A percentile compares a stretch with the other conserved stretches of the same genome.
phyloP scores from a whole-genome alignment of 1,140 invertebrate genomes.

The Wasmannia auropunctata region DNA sequence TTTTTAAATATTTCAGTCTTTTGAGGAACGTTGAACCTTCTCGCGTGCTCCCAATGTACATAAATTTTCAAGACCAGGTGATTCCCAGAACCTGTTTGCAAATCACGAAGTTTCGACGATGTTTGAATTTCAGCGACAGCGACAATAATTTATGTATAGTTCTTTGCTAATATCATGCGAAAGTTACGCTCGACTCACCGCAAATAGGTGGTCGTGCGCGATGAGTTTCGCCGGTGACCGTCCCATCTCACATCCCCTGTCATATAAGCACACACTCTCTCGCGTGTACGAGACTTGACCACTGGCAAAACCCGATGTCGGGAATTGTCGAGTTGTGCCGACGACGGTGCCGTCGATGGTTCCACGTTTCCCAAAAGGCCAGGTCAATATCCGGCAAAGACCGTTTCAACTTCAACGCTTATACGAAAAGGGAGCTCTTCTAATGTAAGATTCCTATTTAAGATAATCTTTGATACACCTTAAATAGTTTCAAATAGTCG shows the following conservation, averaged over 20 bases:
- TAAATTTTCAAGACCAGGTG: slow-evolving; percentile 14
- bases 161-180: slow-evolving; percentile 29
- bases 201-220: slow-evolving; percentile 35
- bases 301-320: not conserved
- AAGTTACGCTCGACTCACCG: slow-evolving; percentile 19
- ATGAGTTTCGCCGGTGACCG: slow-evolving; percentile 7
- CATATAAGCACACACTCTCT: not conserved
- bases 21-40: not conserved
- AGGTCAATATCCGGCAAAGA: not conserved
- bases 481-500: not conserved
- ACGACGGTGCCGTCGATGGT: not conserved
- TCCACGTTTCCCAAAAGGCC: not conserved
- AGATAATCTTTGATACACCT: not conserved
- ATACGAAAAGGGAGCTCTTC: not conserved
- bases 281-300: not conserved
- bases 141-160: slow-evolving; percentile 40
- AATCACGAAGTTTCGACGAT: slow-evolving; percentile 20
- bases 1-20: not conserved
- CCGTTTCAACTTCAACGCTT: not conserved
- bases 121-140: not conserved
- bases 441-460: not conserved
- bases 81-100: not conserved
- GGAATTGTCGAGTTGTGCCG: not conserved
- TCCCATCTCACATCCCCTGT: not conserved
- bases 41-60: not conserved